Conservation (phyloP, 2,113 vertebrate genomes). For the Stigmatopora nigra region DNA sequence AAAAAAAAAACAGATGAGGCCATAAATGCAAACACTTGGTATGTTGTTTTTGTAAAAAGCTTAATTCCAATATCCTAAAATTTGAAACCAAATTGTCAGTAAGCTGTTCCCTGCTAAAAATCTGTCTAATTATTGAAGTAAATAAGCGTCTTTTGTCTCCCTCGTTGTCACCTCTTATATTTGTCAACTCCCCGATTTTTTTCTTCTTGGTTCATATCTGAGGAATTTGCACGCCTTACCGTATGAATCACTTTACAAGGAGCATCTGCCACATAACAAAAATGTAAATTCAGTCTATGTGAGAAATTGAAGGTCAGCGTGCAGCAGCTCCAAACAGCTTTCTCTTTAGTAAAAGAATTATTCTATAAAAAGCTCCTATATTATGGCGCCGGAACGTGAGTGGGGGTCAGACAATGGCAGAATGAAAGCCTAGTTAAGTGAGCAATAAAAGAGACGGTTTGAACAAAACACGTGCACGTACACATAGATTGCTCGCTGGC, state of each 20-base stretch:
- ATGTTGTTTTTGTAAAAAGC: not conserved
- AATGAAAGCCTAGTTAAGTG: conserved; percentile 67
- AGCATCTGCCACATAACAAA: conserved; percentile 67
- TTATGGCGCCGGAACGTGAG: conserved; percentile 61
- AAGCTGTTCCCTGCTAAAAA: not conserved
- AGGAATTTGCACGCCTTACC: conserved; percentile 36
- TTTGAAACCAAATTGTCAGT: not conserved
- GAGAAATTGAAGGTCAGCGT: conserved; percentile 65
- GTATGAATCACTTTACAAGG: conserved; percentile 50
- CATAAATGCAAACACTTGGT: not conserved
- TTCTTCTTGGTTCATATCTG: conserved; percentile 41
- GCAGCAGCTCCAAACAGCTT: conserved; percentile 56
- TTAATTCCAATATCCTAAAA: not conserved
- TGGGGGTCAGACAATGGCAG: conserved; percentile 55
- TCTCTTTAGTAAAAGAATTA: conserved; percentile 68
- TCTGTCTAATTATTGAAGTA: not conserved
- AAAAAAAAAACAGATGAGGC: not conserved
- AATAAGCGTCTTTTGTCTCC: not conserved
- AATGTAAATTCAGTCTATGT: conserved; percentile 67
- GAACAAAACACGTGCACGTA: conserved; percentile 34
- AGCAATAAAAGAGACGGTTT: conserved; percentile 66
- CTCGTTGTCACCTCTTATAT: not conserved
- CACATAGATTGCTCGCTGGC: conserved; percentile 30
- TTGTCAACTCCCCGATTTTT: conserved; percentile 29
- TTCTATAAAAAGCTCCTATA: conserved; percentile 70